Evolutionary conservation across 2,113 vertebrate genomes (phyloP).

Genomic region (Anarhynchus alexandrinus): DNA sequence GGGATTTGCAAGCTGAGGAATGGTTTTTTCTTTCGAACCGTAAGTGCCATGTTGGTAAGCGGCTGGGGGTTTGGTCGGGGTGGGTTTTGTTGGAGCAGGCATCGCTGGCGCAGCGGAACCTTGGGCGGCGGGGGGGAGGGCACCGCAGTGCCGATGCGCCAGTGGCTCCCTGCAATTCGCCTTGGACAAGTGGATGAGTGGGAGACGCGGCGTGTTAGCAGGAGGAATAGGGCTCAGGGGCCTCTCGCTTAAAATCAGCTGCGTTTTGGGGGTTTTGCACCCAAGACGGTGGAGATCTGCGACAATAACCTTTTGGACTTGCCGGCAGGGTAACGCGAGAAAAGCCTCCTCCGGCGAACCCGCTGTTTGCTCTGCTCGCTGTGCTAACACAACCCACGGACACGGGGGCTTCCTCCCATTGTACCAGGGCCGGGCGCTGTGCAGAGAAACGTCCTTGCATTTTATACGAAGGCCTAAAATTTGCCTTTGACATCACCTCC

Average conservation of each 20-base stretch:
- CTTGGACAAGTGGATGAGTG: not conserved
- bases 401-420: not conserved
- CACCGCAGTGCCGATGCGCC: not conserved
- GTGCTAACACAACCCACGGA: not conserved
- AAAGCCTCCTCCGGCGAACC: not conserved
- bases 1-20: constrained; percentile 63
- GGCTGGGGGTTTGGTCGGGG: not conserved
- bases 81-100: not conserved
- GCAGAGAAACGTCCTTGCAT: fast-evolving
- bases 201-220: constrained; percentile 6
- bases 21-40: constrained; percentile 73
- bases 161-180: not conserved
- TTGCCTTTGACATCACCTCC: not conserved
- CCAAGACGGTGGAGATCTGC: not conserved
- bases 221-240: not conserved
- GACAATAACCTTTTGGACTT: not conserved
- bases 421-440: not conserved
- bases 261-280: not conserved
- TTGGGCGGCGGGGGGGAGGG: not conserved
- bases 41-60: constrained; percentile 68
- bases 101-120: not conserved
- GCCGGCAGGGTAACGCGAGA: not conserved
- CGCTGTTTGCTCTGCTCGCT: not conserved
- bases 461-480: not conserved
- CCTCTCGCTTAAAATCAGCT: not conserved